Percentiles rank a stretch among this genome's conserved stretches.
These are phyloP conservation scores for Mongoloraphidia duomilia DNA, from an alignment of 2,888 invertebrate species.

Conservation along the genomic window DNA sequence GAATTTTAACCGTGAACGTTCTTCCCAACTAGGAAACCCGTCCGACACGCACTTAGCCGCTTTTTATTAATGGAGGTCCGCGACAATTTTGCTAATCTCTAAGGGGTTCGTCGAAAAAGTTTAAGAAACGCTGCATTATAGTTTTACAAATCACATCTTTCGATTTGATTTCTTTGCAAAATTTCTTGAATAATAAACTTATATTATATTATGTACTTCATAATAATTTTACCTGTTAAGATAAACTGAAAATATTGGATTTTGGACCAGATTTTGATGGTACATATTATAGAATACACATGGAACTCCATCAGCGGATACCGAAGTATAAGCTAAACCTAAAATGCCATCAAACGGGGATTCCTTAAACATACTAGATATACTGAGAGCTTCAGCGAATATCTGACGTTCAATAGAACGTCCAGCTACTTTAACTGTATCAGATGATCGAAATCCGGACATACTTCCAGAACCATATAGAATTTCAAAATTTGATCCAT, in stretches of 20 bases:
- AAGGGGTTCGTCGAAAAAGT: too few species aligned
- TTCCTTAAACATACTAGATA: slow-evolving; percentile 93
- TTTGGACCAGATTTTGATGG: slow-evolving; percentile 52
- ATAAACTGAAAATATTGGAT: slow-evolving; percentile 88
- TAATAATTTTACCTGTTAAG: slow-evolving; percentile 57
- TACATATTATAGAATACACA: slow-evolving; percentile 92
- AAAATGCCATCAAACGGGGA: slow-evolving; percentile 99
- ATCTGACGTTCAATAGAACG: slow-evolving; percentile 63
- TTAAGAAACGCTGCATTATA: too few species aligned
- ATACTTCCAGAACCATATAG: slow-evolving; percentile 93
- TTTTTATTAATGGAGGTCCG: too few species aligned
- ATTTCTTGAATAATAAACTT: too few species aligned
- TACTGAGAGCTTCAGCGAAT: slow-evolving; percentile 90
- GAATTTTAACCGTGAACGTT: too few species aligned
- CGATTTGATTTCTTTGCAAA: too few species aligned
- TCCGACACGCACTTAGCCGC: too few species aligned
- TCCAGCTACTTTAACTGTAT: slow-evolving; percentile 70
- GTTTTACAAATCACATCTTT: too few species aligned
- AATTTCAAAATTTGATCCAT: slow-evolving; percentile 87
- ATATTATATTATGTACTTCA: not conserved
- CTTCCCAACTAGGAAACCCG: too few species aligned
- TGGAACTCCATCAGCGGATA: slow-evolving; percentile 80
- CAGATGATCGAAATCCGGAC: slow-evolving; percentile 88
- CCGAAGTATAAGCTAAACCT: slow-evolving; percentile 79
- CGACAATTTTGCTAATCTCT: too few species aligned